Evolutionary conservation across 1,140 invertebrate genomes (phyloP).

Genomic region (Drosophila subobscura): DNA sequence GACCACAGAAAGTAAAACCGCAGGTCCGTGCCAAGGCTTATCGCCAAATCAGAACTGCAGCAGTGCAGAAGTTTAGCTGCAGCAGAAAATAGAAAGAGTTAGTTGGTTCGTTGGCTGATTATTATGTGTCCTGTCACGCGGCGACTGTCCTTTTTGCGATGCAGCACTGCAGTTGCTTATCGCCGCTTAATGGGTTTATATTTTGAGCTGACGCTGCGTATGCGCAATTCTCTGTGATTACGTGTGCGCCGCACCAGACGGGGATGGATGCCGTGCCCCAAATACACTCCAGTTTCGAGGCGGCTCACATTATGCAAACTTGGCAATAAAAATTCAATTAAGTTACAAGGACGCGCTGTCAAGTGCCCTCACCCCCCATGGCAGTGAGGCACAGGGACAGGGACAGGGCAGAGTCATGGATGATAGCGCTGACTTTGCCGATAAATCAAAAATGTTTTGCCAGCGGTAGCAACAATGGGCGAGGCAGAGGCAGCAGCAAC

Average conservation of each 20-base stretch:
- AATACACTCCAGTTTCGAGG: too few species aligned
- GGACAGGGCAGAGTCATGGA: background rate
- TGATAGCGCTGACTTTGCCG: slow-evolving; percentile 20
- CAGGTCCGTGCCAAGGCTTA: slow-evolving; percentile 28
- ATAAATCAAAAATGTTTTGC: slow-evolving; percentile 54
- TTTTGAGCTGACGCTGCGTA: slow-evolving; percentile 46
- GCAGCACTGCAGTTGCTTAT: slow-evolving; percentile 43
- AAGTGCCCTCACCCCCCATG: slow-evolving; percentile 38
- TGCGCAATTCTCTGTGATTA: slow-evolving; percentile 63
- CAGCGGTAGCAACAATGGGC: background rate
- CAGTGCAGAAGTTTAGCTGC: slow-evolving; percentile 10
- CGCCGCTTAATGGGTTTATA: slow-evolving; percentile 40
- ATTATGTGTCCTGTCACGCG: slow-evolving; percentile 29
- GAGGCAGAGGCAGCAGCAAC: slow-evolving; percentile 22
- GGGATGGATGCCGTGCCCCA: slow-evolving; percentile 4
- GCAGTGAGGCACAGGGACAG: background rate
- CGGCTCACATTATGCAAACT: slow-evolving; percentile 75
- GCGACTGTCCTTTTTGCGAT: background rate
- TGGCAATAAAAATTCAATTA: slow-evolving; percentile 82
- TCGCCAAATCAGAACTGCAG: slow-evolving; percentile 38
- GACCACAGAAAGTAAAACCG: too few species aligned
- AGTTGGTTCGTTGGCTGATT: slow-evolving; percentile 42
- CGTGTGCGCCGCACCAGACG: slow-evolving; percentile 46
- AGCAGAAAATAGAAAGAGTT: slow-evolving; percentile 38
- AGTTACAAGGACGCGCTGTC: slow-evolving; percentile 70